Percentiles rank a stretch among this genome's conserved stretches.
Evolutionary conservation across 2,888 invertebrate species (phyloP).

Genomic region (Mesorhabditis belari): DNA sequence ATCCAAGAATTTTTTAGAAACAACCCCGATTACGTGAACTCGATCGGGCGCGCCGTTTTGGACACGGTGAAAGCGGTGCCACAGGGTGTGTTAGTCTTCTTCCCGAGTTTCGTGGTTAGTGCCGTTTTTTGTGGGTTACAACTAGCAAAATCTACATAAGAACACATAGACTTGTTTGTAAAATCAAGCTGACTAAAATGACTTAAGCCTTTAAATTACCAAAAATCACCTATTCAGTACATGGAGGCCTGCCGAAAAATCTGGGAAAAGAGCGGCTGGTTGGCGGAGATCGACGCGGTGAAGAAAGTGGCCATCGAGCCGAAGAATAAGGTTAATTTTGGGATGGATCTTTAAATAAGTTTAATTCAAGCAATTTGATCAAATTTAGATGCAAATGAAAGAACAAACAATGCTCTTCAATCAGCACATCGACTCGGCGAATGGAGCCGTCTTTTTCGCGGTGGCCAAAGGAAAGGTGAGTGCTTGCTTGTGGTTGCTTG

Average conservation of each 20-base stretch:
- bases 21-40: constrained; percentile 66
- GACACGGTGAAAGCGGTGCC: constrained; percentile 80
- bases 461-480: constrained; percentile 86
- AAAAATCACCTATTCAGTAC: too few relatives aligned
- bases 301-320: constrained; percentile 84
- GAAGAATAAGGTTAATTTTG: constrained; percentile 69
- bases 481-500: too few relatives aligned
- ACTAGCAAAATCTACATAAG: constrained; percentile 5
- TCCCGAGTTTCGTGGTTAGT: background rate
- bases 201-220: too few relatives aligned
- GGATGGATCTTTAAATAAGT: constrained; percentile 64
- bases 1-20: constrained; percentile 8
- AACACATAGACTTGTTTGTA: constrained; percentile 10
- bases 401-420: constrained; percentile 63
- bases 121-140: too few relatives aligned
- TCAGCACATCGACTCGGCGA: background rate
- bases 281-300: constrained; percentile 14
- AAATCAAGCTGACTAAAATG: too few relatives aligned
- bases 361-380: too few relatives aligned
- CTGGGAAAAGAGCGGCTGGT: background rate
- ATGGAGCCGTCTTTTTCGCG: constrained; percentile 81
- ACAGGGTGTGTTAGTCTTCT: constrained; percentile 56
- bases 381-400: constrained; percentile 73
- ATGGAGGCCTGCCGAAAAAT: background rate
- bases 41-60: constrained; percentile 74